phyloP scores from a whole-genome alignment of 2,113 vertebrate species.

The Equus przewalskii region DNA sequence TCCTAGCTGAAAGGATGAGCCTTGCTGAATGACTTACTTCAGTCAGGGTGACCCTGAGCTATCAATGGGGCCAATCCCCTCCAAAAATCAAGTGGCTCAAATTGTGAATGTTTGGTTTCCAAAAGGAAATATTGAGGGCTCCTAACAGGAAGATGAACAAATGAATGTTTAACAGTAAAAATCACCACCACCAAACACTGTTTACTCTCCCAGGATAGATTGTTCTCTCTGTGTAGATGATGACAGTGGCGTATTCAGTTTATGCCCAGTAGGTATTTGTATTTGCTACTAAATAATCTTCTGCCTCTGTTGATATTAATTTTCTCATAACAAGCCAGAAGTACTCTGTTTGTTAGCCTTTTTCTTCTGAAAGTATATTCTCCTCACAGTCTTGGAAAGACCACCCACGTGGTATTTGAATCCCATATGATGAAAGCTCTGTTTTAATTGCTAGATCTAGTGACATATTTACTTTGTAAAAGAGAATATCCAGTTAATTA shows the following conservation, averaged over 20 bases:
- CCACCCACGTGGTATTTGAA: fast-evolving
- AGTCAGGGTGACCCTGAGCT: not conserved
- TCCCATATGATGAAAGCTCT: not conserved
- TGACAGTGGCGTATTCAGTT: not conserved
- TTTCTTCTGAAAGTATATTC: not conserved
- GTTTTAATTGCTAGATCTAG: not conserved
- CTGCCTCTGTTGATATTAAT: not conserved
- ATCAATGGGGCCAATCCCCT: fast-evolving
- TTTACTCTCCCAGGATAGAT: not conserved
- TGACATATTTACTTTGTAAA: not conserved
- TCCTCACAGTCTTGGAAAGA: not conserved
- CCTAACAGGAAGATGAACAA: not conserved
- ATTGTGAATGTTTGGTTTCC: not conserved
- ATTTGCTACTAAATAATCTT: not conserved
- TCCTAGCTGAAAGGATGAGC: fast-evolving
- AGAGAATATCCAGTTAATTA: not conserved
- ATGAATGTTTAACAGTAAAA: fast-evolving
- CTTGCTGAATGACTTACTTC: not conserved
- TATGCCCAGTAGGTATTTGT: too few relatives aligned
- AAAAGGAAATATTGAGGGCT: not conserved
- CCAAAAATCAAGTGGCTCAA: fast-evolving
- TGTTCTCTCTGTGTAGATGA: fast-evolving
- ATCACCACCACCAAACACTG: fast-evolving
- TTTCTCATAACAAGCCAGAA: not conserved
- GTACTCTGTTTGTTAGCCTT: not conserved